Evolutionary conservation across 2,888 invertebrate species (phyloP).

Genomic region (Ornithoptera alexandrae): DNA sequence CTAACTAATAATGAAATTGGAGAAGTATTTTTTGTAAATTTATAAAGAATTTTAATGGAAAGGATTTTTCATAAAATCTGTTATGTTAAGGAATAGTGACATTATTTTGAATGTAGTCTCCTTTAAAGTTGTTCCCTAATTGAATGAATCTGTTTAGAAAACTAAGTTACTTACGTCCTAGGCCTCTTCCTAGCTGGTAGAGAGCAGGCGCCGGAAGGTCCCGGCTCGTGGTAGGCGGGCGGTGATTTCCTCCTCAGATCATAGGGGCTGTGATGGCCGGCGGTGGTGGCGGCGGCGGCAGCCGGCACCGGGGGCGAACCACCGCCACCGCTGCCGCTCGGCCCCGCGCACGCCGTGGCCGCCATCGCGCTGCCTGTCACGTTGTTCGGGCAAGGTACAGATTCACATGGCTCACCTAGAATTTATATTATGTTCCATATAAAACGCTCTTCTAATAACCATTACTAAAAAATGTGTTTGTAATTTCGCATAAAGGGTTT

Average conservation of each 20-base stretch:
- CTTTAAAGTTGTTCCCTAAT: too few species aligned
- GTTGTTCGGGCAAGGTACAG: conserved; percentile 85
- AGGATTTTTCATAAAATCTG: too few species aligned
- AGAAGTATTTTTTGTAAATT: too few species aligned
- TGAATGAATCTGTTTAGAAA: not conserved
- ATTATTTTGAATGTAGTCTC: too few species aligned
- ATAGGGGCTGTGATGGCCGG: conserved; percentile 92
- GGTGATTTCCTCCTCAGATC: conserved; percentile 92
- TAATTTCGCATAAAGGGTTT: too few species aligned
- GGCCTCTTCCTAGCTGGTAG: conserved; percentile 92
- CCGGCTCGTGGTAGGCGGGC: conserved; percentile 85
- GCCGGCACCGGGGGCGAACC: conserved; percentile 77
- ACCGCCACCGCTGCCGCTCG: conserved; percentile 76
- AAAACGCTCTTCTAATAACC: conserved; percentile 11
- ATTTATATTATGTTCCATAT: conserved; percentile 33
- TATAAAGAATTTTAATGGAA: too few species aligned
- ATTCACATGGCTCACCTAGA: conserved; percentile 89
- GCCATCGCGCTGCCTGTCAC: conserved; percentile 75
- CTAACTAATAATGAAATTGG: too few species aligned
- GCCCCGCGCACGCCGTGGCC: conserved; percentile 71
- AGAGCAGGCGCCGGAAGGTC: conserved; percentile 82
- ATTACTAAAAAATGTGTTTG: not conserved
- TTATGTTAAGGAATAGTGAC: too few species aligned
- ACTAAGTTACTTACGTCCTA: conserved; percentile 77
- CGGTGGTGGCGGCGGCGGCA: conserved; percentile 84